Evolutionary conservation across 1,140 invertebrate species (phyloP).

Genomic region (Copidosoma floridanum): DNA sequence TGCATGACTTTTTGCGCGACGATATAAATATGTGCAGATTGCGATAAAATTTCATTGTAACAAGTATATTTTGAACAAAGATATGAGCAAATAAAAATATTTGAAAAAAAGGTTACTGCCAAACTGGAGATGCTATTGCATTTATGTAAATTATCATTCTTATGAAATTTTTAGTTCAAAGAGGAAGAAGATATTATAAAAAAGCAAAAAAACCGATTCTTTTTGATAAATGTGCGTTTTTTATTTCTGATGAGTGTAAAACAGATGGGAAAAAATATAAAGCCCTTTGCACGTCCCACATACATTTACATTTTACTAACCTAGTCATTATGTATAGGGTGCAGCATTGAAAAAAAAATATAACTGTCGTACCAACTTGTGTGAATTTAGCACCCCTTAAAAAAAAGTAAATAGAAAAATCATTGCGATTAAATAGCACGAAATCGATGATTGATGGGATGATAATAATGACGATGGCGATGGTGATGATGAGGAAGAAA

Average conservation of each 20-base stretch:
- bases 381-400: constrained; percentile 15
- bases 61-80: too few relatives aligned
- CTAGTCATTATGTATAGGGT: constrained; percentile 49
- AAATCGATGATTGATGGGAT: not conserved
- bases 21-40: constrained; percentile 26
- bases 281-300: constrained; percentile 37
- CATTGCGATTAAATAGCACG: constrained; percentile 2
- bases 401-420: not conserved
- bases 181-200: not conserved
- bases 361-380: too few relatives aligned
- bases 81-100: too few relatives aligned
- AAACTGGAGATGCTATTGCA: constrained; percentile 50
- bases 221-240: constrained; percentile 45
- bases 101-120: constrained; percentile 50
- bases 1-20: constrained; percentile 29
- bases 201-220: constrained; percentile 31
- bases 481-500: too few relatives aligned
- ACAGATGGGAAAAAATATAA: too few relatives aligned
- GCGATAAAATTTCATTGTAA: too few relatives aligned
- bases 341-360: too few relatives aligned
- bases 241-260: constrained; percentile 34
- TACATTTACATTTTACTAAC: constrained; percentile 44
- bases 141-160: constrained; percentile 42
- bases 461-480: not conserved
- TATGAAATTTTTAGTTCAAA: constrained; percentile 37